phyloP scores from a whole-genome alignment of 2,113 vertebrate species.

The Gobius niger region DNA sequence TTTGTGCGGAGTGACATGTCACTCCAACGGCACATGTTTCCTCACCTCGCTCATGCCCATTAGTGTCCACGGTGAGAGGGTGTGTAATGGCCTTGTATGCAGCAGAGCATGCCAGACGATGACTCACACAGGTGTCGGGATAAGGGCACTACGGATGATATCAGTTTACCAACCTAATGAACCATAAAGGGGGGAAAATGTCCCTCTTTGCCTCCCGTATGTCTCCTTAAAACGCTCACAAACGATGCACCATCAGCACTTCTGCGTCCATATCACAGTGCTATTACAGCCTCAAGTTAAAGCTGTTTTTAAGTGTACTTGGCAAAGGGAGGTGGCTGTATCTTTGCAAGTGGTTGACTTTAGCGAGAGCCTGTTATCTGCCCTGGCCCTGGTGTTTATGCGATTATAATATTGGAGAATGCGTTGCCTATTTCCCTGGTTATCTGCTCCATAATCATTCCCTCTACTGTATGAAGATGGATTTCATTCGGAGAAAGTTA shows the following conservation, averaged over 20 bases:
- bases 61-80: conserved; percentile 6
- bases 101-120: conserved; percentile 9
- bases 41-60: neutral
- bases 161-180: conserved; percentile 53
- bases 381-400: conserved; percentile 14
- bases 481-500: conserved; percentile 41
- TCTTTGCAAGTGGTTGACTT: conserved; percentile 47
- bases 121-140: conserved; percentile 14
- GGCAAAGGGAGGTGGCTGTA: conserved; percentile 13
- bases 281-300: conserved; percentile 10
- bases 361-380: conserved; percentile 45
- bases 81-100: conserved; percentile 23
- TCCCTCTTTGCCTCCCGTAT: conserved; percentile 4
- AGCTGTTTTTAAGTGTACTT: conserved; percentile 6
- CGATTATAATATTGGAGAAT: conserved; percentile 40
- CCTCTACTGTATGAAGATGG: conserved; percentile 52
- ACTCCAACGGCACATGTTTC: neutral
- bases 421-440: conserved; percentile 48
- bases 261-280: conserved; percentile 2
- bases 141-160: conserved; percentile 35
- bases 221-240: conserved; percentile 12
- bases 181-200: conserved; percentile 46
- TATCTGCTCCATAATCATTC: conserved; percentile 55
- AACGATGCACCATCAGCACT: conserved; percentile 8
- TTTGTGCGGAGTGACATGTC: no score